phyloP scores from a whole-genome alignment of 2,797 vertebrate genomes.

The Mormyrops attenuatus region DNA sequence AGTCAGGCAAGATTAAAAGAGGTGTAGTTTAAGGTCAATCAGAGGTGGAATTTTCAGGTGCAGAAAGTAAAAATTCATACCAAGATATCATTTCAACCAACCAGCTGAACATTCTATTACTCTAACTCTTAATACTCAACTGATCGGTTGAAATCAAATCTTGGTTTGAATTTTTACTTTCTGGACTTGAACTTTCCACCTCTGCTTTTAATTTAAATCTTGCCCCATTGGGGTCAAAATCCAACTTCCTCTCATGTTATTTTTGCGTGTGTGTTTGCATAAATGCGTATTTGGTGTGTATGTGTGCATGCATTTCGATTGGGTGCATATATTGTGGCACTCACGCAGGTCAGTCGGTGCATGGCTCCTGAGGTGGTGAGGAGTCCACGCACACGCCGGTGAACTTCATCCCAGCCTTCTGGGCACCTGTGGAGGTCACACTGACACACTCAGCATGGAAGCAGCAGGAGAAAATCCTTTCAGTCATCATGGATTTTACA shows the following conservation, averaged over 20 bases:
- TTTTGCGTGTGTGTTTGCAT: neutral
- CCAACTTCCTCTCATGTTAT: neutral
- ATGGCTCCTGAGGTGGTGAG: slow-evolving; percentile 64
- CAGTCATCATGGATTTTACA: neutral
- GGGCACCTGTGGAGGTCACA: neutral
- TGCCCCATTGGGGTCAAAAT: neutral
- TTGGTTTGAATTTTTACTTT: neutral
- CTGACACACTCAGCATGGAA: slow-evolving; percentile 20
- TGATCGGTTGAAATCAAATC: neutral
- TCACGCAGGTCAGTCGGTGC: slow-evolving; percentile 57
- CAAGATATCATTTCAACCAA: neutral
- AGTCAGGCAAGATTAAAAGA: neutral
- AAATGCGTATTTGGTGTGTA: neutral
- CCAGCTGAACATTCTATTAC: neutral
- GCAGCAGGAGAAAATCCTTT: slow-evolving; percentile 22
- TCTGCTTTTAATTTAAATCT: neutral
- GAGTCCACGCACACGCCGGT: slow-evolving; percentile 62
- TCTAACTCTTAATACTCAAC: neutral
- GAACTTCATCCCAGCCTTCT: slow-evolving; percentile 65
- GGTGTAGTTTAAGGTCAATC: neutral
- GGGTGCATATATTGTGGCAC: slow-evolving; percentile 31
- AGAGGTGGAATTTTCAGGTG: neutral
- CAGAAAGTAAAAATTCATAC: neutral
- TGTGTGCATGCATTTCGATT: neutral
- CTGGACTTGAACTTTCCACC: neutral